phyloP scores from a whole-genome alignment of 2,888 invertebrate species.

The Polia nebulosa region DNA sequence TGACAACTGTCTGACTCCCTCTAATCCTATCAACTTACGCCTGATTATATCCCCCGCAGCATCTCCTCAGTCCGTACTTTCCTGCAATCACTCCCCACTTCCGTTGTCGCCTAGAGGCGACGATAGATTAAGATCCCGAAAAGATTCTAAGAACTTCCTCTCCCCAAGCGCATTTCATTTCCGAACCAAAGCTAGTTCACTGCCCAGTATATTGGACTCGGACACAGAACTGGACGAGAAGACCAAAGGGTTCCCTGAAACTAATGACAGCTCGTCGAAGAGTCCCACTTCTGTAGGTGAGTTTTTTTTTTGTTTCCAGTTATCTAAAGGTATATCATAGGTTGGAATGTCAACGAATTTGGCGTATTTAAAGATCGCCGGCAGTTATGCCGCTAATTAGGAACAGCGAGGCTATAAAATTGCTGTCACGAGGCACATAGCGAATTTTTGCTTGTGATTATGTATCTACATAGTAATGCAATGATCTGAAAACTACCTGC shows the following conservation, averaged over 20 bases:
- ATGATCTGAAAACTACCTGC: conserved; percentile 31
- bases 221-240: conserved; percentile 92
- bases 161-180: conserved; percentile 92
- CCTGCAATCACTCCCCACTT: conserved; percentile 80
- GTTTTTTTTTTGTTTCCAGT: conserved; percentile 68
- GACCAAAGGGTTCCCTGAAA: conserved; percentile 85
- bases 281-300: conserved; percentile 93
- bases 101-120: conserved; percentile 75
- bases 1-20: conserved; percentile 83
- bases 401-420: conserved; percentile 19
- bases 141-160: conserved; percentile 89
- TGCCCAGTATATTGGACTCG: conserved; percentile 96
- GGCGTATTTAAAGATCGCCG: conserved; percentile 10
- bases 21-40: conserved; percentile 89
- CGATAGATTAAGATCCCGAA: conserved; percentile 70
- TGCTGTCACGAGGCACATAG: conserved; percentile 5
- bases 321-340: neutral
- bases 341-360: conserved; percentile 15
- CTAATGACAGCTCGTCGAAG: conserved; percentile 90
- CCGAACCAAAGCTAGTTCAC: conserved; percentile 93
- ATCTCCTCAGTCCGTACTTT: conserved; percentile 85
- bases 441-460: conserved; percentile 21
- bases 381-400: conserved; percentile 23
- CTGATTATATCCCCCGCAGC: conserved; percentile 92
- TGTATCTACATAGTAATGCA: conserved; percentile 24